A percentile compares a stretch with the other conserved stretches of the same genome.
Conservation (phyloP, 2,113 vertebrate species). For the Rissa tridactyla region DNA sequence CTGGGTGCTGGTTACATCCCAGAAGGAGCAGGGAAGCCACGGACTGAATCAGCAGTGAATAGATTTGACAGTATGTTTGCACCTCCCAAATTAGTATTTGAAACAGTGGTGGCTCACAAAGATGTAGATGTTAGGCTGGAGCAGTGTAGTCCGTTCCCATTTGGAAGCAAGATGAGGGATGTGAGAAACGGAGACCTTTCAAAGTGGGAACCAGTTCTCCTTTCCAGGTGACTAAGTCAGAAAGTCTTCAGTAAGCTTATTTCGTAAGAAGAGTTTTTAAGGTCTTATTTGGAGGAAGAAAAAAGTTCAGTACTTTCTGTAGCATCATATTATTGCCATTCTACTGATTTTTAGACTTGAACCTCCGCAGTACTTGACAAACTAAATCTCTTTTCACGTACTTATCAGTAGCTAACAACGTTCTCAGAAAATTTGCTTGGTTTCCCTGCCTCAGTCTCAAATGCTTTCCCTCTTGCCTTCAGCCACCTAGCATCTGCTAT, state of each 20-base stretch:
- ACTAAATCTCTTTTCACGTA: background rate
- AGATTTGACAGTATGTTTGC: background rate
- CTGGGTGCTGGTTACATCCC: background rate
- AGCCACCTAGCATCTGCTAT: background rate
- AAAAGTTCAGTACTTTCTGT: background rate
- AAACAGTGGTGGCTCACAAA: background rate
- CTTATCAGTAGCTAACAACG: background rate
- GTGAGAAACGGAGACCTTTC: background rate
- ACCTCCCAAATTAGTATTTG: background rate
- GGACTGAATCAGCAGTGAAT: background rate
- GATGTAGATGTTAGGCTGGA: background rate
- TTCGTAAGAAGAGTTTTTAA: background rate
- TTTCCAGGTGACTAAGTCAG: background rate
- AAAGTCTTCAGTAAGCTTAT: background rate
- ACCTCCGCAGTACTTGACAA: background rate
- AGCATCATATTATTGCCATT: fast-evolving
- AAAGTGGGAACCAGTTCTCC: background rate
- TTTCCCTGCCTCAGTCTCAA: background rate
- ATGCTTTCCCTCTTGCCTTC: background rate
- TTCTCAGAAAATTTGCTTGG: background rate
- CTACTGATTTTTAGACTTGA: background rate
- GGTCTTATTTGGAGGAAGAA: background rate
- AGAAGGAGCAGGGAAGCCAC: background rate
- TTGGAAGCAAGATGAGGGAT: background rate
- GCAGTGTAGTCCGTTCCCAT: background rate